Evolutionary conservation across 2,797 vertebrate genomes (phyloP).

Genomic region (Hybognathus amarus): DNA sequence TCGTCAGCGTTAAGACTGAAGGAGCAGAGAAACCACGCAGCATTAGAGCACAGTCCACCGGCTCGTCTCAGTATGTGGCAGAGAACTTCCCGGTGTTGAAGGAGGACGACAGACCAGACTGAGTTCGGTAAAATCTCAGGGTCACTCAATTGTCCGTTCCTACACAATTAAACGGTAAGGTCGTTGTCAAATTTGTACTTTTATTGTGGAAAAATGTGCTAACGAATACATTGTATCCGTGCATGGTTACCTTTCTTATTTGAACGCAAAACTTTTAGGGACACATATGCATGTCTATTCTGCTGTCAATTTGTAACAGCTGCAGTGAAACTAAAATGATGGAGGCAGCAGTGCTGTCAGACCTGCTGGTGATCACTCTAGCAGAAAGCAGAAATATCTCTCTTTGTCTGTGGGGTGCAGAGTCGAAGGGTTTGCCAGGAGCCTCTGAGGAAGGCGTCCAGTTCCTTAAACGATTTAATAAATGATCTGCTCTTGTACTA

Average conservation of each 20-base stretch:
- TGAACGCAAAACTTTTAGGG: not conserved
- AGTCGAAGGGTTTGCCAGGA: not conserved
- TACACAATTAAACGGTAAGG: constrained; percentile 26
- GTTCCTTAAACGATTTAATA: constrained; percentile 3
- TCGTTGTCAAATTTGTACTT: not conserved
- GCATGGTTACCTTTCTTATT: not conserved
- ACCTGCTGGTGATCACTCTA: constrained; percentile 32
- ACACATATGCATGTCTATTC: not conserved
- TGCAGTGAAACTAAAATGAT: constrained; percentile 1
- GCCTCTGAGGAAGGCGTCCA: constrained; percentile 22
- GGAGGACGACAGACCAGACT: constrained; percentile 13
- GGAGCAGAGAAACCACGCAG: constrained; percentile 24
- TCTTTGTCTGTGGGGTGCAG: constrained; percentile 29
- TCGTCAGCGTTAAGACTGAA: constrained; percentile 28
- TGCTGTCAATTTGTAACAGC: constrained; percentile 13
- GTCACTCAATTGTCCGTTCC: constrained; percentile 6
- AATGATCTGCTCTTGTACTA: constrained; percentile 5
- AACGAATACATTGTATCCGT: not conserved
- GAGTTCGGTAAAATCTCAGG: constrained; percentile 18
- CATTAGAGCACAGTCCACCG: constrained; percentile 35
- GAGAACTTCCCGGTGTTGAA: constrained; percentile 26
- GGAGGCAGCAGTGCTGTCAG: constrained; percentile 22
- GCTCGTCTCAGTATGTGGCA: constrained; percentile 53
- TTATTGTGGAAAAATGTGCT: not conserved
- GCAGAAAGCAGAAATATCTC: constrained; percentile 31